Base-by-base conservation (phyloP, 2,797 vertebrate genomes). In the Neostethus bicornis region DNA sequence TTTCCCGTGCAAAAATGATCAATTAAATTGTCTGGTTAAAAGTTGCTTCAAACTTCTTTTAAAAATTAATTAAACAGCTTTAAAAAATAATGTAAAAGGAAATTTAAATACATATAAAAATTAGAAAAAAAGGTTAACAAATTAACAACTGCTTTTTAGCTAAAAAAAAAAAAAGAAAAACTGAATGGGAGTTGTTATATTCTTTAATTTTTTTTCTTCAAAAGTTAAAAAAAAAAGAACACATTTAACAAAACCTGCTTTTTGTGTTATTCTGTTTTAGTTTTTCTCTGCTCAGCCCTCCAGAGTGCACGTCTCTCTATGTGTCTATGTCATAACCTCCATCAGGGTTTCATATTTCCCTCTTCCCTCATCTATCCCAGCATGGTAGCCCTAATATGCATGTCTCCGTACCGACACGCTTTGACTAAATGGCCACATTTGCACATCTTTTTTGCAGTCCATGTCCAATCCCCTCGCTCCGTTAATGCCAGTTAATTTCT, bases 401-500 rank as follows among this genome's bases (percentile, higher is more conserved):
- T 91, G 86, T 94, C 92, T 92, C 92, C 80, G 77, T 87, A 91
- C 91, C 84, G 90, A 87, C 85, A 89, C 88, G 88, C 92, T 94
- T 87, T 87, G 87, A 87, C 85, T 92, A 95, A 93, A 92, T 89
- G 90, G 78, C 84, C 93, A 91, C 94, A 97, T 95, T 94, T 96
- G 94, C 92, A 93, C 91, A 92, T 94, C 92, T 93, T 86, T 92
- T 93, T 92, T 85, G 87, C 91, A 89, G 87, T 88, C 90, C 84
- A 88, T 92, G 86, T 89, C 79, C 89, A 90, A 92, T 90, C 92
- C 88, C 92, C 90, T 90, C 85, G 84, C 93, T 94, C 91, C 87
- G 90, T 94, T 96, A 96, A 96, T 94, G 92, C 83, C 85, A 94
- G 91, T 95, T 97, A 95, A 96, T 88, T 85, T 84, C 69, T 83